Conservation (phyloP, 2,797 vertebrate species). For the Diceros bicornis region DNA sequence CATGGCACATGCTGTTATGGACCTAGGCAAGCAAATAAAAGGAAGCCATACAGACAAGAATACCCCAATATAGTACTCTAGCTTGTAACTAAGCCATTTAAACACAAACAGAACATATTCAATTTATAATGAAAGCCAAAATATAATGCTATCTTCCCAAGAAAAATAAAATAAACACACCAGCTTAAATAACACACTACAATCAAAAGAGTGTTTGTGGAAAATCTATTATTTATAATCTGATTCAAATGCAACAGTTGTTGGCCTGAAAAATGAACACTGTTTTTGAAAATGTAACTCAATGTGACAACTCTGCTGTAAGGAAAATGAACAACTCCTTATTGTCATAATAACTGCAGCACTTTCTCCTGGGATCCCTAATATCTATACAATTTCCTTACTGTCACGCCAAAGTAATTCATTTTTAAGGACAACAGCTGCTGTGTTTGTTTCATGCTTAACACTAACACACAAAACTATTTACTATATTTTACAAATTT, state of each 20-base stretch:
- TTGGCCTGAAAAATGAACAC: constrained; percentile 60
- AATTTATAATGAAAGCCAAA: constrained; percentile 82
- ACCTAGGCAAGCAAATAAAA: constrained; percentile 55
- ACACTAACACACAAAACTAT: constrained; percentile 78
- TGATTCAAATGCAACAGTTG: constrained; percentile 75
- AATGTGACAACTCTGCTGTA: not conserved
- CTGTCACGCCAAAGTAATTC: not conserved
- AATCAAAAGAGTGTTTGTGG: constrained; percentile 64
- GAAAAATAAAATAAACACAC: constrained; percentile 72
- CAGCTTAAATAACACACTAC: constrained; percentile 84
- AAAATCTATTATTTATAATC: constrained; percentile 66
- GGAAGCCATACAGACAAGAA: constrained; percentile 73
- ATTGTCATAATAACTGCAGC: not conserved
- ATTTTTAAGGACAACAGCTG: constrained; percentile 71
- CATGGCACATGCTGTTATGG: constrained; percentile 33
- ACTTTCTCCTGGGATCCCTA: not conserved
- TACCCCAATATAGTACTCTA: constrained; percentile 60
- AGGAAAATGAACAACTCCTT: not conserved
- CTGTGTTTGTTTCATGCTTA: constrained; percentile 78
- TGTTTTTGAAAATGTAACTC: constrained; percentile 1
- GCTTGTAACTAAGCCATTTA: constrained; percentile 82
- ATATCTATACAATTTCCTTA: not conserved
- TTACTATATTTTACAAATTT: constrained; percentile 77
- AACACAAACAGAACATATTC: constrained; percentile 86
- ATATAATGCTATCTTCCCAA: constrained; percentile 80